These are phyloP conservation scores for Eledone cirrhosa DNA, from an alignment of 2,888 invertebrate genomes.

Conservation along the genomic window DNA sequence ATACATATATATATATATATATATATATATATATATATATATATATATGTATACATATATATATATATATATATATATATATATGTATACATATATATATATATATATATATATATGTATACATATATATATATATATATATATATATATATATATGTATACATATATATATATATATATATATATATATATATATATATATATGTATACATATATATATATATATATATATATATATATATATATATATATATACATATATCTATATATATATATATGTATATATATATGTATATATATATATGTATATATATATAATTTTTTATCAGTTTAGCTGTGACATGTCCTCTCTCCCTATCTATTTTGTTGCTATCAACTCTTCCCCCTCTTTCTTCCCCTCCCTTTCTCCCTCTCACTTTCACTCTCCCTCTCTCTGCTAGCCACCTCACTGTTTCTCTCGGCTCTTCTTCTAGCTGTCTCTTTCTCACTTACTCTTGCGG, in stretches of 20 bases:
- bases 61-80: background rate
- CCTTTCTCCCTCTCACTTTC: no score
- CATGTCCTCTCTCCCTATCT: no score
- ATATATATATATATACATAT: constrained; percentile 10
- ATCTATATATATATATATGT: background rate
- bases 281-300: background rate
- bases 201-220: background rate
- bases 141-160: background rate
- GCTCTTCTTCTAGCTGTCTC: no score
- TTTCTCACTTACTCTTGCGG: no score
- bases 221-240: constrained; percentile 4
- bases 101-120: background rate
- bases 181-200: background rate
- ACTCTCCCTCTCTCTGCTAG: no score
- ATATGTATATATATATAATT: background rate
- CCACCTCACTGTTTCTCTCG: no score
- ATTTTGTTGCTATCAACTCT: no score
- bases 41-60: background rate
- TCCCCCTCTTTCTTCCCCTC: no score
- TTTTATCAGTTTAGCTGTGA: no score
- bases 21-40: background rate
- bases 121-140: background rate
- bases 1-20: background rate
- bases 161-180: background rate
- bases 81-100: background rate